Conservation (phyloP, 2,888 invertebrate species). For the Piscicola geometra region DNA sequence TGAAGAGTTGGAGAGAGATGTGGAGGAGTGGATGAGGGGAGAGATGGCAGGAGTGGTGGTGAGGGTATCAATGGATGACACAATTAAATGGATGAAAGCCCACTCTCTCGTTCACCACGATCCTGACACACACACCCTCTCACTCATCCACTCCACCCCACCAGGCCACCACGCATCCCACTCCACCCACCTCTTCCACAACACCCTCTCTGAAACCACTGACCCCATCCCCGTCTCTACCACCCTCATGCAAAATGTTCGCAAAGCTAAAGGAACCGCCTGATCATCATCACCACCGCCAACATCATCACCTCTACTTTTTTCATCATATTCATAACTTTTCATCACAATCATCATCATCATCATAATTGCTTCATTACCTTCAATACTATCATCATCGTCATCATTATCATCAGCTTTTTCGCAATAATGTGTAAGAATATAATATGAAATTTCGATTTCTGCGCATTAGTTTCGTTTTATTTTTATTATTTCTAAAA, state of each 20-base stretch:
- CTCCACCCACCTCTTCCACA: constrained; percentile 7
- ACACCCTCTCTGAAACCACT: neutral
- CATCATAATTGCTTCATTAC: too few relatives aligned
- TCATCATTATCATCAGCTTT: too few relatives aligned
- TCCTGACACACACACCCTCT: neutral
- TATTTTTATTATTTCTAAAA: too few relatives aligned
- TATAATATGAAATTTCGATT: too few relatives aligned
- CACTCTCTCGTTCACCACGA: neutral
- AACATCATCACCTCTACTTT: too few relatives aligned
- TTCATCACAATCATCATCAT: too few relatives aligned
- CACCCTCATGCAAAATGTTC: neutral
- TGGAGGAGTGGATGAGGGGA: neutral
- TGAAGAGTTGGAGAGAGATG: neutral
- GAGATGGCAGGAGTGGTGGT: neutral
- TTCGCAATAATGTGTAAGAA: too few relatives aligned
- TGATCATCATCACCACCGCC: neutral
- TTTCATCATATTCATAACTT: too few relatives aligned
- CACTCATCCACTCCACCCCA: neutral
- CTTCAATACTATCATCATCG: too few relatives aligned
- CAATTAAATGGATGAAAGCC: neutral
- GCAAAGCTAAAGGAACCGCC: neutral
- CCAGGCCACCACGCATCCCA: neutral
- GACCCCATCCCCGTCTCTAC: neutral
- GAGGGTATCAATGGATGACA: neutral
- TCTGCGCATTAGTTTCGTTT: too few relatives aligned